Percentiles rank a stretch among this genome's conserved stretches.
Conservation (phyloP, 2,113 vertebrate species). For the Muscicapa adusta region DNA sequence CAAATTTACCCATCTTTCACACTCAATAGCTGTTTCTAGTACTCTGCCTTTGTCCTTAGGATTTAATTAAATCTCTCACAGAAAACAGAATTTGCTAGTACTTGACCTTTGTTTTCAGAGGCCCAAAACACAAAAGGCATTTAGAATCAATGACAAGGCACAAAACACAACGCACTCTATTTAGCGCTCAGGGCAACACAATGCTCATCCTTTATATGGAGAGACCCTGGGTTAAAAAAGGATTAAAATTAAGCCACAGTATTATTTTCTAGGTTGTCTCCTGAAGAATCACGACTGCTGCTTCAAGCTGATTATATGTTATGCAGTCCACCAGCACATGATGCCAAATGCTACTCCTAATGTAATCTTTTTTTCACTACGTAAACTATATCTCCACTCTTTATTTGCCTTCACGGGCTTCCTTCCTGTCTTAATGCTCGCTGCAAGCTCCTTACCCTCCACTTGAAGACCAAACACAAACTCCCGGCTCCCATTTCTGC, state of each 20-base stretch:
- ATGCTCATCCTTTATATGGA: not conserved
- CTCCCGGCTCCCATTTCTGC: not conserved
- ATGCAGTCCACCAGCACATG: not conserved
- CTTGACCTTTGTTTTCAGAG: slow-evolving; percentile 60
- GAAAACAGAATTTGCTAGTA: slow-evolving; percentile 59
- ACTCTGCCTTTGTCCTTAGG: slow-evolving; percentile 56
- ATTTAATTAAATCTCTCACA: slow-evolving; percentile 54
- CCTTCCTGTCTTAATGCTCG: slow-evolving; percentile 2
- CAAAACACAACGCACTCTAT: slow-evolving; percentile 8
- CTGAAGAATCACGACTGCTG: not conserved
- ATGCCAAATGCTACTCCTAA: not conserved
- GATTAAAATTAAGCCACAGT: not conserved
- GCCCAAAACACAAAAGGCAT: slow-evolving; percentile 45
- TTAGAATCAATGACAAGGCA: slow-evolving; percentile 62
- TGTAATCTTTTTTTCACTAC: not conserved
- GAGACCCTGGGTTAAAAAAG: slow-evolving; percentile 12
- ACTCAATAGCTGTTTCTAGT: slow-evolving; percentile 35
- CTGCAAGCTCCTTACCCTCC: not conserved
- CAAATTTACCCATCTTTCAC: not conserved
- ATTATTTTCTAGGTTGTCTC: not conserved
- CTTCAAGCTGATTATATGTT: not conserved
- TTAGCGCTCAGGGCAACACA: not conserved
- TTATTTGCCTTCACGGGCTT: not conserved
- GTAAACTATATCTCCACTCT: not conserved
- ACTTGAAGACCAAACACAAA: not conserved